phyloP scores from a whole-genome alignment of 2,113 vertebrate genomes.

The Salvelinus namaycush region DNA sequence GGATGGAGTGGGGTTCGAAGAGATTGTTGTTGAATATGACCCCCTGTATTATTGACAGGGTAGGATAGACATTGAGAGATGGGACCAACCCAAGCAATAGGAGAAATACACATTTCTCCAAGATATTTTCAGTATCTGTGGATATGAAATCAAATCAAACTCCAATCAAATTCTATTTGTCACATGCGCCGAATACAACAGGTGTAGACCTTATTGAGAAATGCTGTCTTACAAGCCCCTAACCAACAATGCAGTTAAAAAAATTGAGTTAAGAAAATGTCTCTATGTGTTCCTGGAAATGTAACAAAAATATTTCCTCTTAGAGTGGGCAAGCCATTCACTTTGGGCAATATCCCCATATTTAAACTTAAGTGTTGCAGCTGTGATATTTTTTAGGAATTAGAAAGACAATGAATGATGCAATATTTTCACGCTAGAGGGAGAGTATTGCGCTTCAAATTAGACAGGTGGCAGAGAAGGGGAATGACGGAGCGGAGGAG shows the following conservation, averaged over 20 bases:
- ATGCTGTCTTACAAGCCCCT: no score
- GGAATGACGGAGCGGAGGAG: conserved; percentile 50
- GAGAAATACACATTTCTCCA: neutral
- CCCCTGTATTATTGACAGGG: neutral
- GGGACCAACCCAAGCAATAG: no score
- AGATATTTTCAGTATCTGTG: neutral
- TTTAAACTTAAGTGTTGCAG: conserved; percentile 49
- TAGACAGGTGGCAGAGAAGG: conserved; percentile 60
- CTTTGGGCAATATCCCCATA: conserved; percentile 53
- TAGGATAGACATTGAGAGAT: neutral
- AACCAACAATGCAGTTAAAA: no score
- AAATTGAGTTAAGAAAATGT: neutral
- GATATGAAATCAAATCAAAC: neutral
- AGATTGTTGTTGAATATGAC: neutral
- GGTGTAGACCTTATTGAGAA: no score
- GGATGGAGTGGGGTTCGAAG: neutral
- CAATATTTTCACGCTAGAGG: conserved; percentile 72
- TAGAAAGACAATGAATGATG: conserved; percentile 73
- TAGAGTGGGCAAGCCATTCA: conserved; percentile 8
- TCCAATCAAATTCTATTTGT: no score
- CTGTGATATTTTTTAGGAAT: conserved; percentile 63
- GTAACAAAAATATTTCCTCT: conserved; percentile 39
- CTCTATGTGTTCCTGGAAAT: conserved; percentile 14
- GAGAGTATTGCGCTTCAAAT: conserved; percentile 73
- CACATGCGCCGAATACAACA: no score